Evolutionary conservation across 2,888 invertebrate species (phyloP).

Genomic region (Parnassius apollo): DNA sequence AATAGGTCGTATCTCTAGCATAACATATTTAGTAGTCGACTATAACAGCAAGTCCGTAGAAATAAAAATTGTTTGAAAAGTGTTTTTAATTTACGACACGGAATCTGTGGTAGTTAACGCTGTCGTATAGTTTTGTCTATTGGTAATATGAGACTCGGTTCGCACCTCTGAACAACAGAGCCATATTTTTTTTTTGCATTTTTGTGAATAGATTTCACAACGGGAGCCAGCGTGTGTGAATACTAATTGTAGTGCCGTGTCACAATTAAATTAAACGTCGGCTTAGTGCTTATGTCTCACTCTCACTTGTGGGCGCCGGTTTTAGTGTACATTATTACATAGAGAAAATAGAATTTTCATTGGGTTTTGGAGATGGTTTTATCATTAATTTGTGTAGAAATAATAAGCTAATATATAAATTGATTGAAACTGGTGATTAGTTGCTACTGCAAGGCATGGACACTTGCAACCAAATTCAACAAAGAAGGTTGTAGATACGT

Average conservation of each 20-base stretch:
- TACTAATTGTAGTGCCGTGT: constrained; percentile 52
- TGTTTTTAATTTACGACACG: constrained; percentile 34
- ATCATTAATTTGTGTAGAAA: not conserved
- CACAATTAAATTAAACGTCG: constrained; percentile 46
- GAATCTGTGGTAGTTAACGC: constrained; percentile 41
- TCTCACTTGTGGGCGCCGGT: constrained; percentile 13
- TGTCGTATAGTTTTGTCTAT: constrained; percentile 68
- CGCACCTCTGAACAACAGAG: constrained; percentile 72
- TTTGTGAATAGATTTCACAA: constrained; percentile 60
- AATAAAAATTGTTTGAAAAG: constrained; percentile 38
- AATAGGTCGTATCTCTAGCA: constrained; percentile 47
- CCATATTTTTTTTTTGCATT: constrained; percentile 66
- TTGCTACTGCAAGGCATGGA: too few relatives aligned
- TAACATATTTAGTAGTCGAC: constrained; percentile 42
- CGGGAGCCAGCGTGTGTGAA: constrained; percentile 49
- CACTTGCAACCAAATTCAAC: too few relatives aligned
- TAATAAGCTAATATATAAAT: too few relatives aligned
- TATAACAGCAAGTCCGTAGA: constrained; percentile 42
- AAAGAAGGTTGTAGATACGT: too few relatives aligned
- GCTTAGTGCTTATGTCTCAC: constrained; percentile 31
- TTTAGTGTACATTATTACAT: constrained; percentile 6
- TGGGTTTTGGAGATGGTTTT: not conserved
- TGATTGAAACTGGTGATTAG: too few relatives aligned
- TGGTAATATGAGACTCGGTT: constrained; percentile 75
- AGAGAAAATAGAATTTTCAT: constrained; percentile 1